Evolutionary conservation across 2,113 vertebrate genomes (phyloP).

Genomic region (Anhinga anhinga): DNA sequence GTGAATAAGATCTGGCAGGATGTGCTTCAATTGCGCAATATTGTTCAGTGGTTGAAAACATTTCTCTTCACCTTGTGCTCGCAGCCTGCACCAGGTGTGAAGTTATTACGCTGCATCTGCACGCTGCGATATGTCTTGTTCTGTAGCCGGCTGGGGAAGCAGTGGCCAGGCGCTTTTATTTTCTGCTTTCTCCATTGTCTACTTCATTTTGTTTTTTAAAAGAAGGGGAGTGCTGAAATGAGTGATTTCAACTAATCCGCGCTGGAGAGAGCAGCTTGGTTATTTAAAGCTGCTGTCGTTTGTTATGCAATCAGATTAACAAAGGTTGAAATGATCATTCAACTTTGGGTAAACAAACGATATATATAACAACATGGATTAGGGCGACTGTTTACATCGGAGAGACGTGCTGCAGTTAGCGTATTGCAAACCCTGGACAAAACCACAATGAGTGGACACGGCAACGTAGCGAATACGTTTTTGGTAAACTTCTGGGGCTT

Average conservation of each 20-base stretch:
- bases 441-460: background rate
- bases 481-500: background rate
- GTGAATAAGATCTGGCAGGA: slow-evolving; percentile 46
- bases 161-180: background rate
- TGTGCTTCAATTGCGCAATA: slow-evolving; percentile 35
- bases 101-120: background rate
- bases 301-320: slow-evolving; percentile 51
- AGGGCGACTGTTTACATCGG: background rate
- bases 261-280: background rate
- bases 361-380: background rate
- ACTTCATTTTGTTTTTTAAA: background rate
- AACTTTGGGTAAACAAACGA: background rate
- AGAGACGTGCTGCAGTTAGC: background rate
- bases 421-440: background rate
- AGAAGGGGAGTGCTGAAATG: background rate
- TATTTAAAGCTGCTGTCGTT: slow-evolving; percentile 26
- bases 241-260: background rate
- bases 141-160: background rate
- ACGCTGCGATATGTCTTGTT: fast-evolving
- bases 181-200: background rate
- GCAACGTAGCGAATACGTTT: background rate
- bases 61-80: background rate
- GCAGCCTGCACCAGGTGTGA: background rate
- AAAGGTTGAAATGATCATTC: slow-evolving; percentile 39
- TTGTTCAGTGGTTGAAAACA: background rate